Base-by-base conservation (phyloP, 2,888 invertebrate genomes). In the Ethmia dodecea region DNA sequence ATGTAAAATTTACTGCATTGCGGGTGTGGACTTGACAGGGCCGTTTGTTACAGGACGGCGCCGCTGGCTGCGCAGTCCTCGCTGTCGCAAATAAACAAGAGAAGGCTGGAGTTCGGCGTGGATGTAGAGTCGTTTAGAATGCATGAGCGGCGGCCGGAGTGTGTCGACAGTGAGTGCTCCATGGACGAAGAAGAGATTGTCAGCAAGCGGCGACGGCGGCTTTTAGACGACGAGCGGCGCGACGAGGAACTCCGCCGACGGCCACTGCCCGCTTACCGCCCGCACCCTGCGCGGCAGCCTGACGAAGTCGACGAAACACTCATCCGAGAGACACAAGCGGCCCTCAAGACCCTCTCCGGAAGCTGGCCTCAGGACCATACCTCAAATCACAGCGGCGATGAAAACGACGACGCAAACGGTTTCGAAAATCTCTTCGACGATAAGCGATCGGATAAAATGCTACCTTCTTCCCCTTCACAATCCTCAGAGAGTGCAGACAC, bases 341-440 rank as follows among this genome's bases (percentile, higher is more conserved):
- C 95, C 0, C 73, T 96, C 16, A 94, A 94, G 68, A 93, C 93
- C 50, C 79, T 96, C n/a, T 94, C 95, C 0, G 94, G 94, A 10
- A 94, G 92, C 66, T 95, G 95, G 93, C 91, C 92, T 4, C 69
- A 74, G n/a, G 93, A 93, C 9, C 90, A 91, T 14, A 89, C 89
- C 5, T 89, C 89, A 18, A 61, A 86, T 5, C 92, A 92, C 55
- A 90, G 91, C 35, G 79, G 89, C 33, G 89, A 89, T 43, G 90
- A 91, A 43, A 92, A 92, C 55, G 94, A 94, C 46, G 94, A 94
- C 54, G 91, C 92, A 16, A 92, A 93, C 26, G 92, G 92, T 33
- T 95, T 94, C 56, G 95, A 95, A 61, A 94, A 94, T 72, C 83
- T 95, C 0, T 95, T 95, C 60, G 93, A 94, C 59, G 94, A 94